These are phyloP conservation scores for Gonatopus flavifemur DNA, from an alignment of 1,140 invertebrate genomes.

Conservation along the genomic window DNA sequence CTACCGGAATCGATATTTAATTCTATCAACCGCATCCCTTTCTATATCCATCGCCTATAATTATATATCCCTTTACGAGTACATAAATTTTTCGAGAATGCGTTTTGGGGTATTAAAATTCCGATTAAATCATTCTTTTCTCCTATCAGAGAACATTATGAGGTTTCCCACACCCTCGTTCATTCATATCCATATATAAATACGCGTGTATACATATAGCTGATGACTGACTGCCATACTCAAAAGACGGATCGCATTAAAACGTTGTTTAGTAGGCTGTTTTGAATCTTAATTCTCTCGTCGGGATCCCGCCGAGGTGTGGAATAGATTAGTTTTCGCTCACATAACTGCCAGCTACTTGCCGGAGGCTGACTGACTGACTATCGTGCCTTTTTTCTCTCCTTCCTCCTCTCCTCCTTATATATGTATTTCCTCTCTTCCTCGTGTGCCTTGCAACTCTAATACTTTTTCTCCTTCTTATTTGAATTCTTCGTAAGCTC, in stretches of 20 bases:
- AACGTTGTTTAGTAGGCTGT: slow-evolving; percentile 37
- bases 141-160: slow-evolving; percentile 23
- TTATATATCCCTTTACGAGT: no score
- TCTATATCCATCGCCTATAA: no score
- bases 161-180: slow-evolving; percentile 18
- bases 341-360: slow-evolving; percentile 39
- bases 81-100: no score
- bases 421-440: no score
- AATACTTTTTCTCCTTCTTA: no score
- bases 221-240: not conserved
- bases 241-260: slow-evolving; percentile 25
- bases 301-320: slow-evolving; percentile 30
- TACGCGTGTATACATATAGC: not conserved
- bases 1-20: no score
- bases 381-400: slow-evolving; percentile 7
- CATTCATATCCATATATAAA: slow-evolving; percentile 4
- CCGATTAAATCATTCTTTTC: not conserved
- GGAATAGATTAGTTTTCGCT: slow-evolving; percentile 45
- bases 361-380: slow-evolving; percentile 26
- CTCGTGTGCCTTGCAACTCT: no score
- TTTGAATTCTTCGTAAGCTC: no score
- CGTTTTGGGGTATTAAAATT: no score
- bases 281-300: slow-evolving; percentile 39
- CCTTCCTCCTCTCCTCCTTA: not conserved
- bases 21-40: no score